Evolutionary conservation across 37 sponge, comb jelly and placozoan species (phyloP), one percentile per base, ranked within the genome.

Genomic region (Crambe crambe): DNA sequence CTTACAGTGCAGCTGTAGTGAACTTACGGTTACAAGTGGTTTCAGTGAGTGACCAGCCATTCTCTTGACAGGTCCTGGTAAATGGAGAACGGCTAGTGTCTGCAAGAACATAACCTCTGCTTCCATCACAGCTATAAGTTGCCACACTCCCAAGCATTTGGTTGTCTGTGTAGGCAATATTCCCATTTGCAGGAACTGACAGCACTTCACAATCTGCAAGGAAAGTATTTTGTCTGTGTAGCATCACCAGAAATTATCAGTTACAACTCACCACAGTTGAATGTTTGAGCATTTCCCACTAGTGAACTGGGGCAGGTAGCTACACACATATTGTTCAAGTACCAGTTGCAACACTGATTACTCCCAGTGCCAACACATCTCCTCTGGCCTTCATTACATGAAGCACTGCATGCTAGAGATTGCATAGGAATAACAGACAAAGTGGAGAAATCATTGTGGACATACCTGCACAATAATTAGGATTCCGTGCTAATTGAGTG

Each of bases 201-300:
- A 18, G 66, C 25, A 2, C 3, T 5, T 3, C 35, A 31, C 66
- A 65, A 2, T 34, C 66, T 65, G 35, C 3, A 6, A n/a, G 59
- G 26, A 58, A 3, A 58, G 54, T 15, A 51, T 9, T 51, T 15
- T 18, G 54, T 51, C 9, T 18, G 15, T 51, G 54, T 9, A 51
- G 54, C n/a, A n/a, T n/a, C n/a, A n/a, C n/a, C n/a, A n/a, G n/a
- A n/a, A n/a, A n/a, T n/a, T n/a, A n/a, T n/a, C n/a, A n/a, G n/a
- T n/a, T n/a, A n/a, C n/a, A n/a, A 65, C 66, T 65, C 34, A 65
- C 66, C 66, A 65, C 66, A 65, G 66, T 65, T 34, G 30, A 34
- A 65, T 31, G 66, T 65, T 6, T 8, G 3, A 30, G 66, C 2
- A 30, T 65, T 9, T 17, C 66, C 66, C 1, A 65, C 35, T 2